Conservation (phyloP, 2,888 invertebrate genomes). For the Orgyia antiqua region DNA sequence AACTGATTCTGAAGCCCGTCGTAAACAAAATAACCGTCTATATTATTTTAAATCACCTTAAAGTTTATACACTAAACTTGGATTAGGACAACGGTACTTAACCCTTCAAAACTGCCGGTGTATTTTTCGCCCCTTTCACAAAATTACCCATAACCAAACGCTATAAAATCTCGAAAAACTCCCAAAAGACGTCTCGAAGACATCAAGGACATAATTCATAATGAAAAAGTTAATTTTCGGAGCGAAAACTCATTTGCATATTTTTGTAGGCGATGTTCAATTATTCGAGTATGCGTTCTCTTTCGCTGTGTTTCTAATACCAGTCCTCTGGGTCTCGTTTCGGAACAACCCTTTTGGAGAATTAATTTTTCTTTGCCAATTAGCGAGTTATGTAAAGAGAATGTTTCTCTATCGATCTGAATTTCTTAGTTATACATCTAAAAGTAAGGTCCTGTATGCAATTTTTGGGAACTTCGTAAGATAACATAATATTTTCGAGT, state of each 20-base stretch:
- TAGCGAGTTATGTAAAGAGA: slow-evolving; percentile 56
- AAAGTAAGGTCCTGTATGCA: slow-evolving; percentile 2
- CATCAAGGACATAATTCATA: slow-evolving; percentile 74
- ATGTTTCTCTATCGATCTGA: slow-evolving; percentile 52
- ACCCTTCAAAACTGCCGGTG: slow-evolving; percentile 39
- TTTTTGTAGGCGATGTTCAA: slow-evolving; percentile 66
- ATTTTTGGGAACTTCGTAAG: no score
- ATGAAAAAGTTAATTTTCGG: slow-evolving; percentile 77
- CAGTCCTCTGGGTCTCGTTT: slow-evolving; percentile 61
- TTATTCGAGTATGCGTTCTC: slow-evolving; percentile 63
- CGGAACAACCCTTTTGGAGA: slow-evolving; percentile 59
- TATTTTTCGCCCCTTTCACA: slow-evolving; percentile 33
- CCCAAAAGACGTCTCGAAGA: slow-evolving; percentile 66
- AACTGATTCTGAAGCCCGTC: slow-evolving; percentile 3
- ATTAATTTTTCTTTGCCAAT: slow-evolving; percentile 77
- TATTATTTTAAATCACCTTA: slow-evolving; percentile 23
- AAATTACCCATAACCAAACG: slow-evolving; percentile 37
- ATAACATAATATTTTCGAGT: no score
- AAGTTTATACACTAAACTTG: slow-evolving; percentile 24
- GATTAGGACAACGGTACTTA: slow-evolving; percentile 35
- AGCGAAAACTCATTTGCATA: slow-evolving; percentile 69
- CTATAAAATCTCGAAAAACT: slow-evolving; percentile 72
- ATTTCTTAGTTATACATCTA: slow-evolving; percentile 20
- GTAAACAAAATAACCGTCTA: slow-evolving; percentile 21
- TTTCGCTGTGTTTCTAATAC: slow-evolving; percentile 47